These are phyloP conservation scores for Centropus unirufus DNA, from an alignment of 2,113 vertebrate species.

Conservation along the genomic window DNA sequence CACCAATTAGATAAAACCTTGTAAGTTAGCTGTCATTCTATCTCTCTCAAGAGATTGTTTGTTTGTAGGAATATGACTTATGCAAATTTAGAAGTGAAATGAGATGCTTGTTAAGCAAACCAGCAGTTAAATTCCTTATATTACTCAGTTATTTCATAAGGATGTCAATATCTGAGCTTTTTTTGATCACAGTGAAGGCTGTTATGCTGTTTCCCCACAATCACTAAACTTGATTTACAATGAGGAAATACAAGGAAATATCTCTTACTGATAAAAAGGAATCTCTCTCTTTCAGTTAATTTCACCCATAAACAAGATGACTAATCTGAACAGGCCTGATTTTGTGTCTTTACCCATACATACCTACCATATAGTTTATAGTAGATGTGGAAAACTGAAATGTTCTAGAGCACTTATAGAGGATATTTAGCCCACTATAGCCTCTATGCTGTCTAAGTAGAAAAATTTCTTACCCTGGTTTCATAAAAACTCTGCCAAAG, in stretches of 20 bases:
- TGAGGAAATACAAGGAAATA: background rate
- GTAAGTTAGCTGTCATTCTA: background rate
- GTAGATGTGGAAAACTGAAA: background rate
- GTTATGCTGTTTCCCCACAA: background rate
- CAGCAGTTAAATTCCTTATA: background rate
- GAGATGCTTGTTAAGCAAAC: background rate
- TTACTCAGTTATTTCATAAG: background rate
- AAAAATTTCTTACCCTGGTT: slow-evolving; percentile 92
- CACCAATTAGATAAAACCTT: background rate
- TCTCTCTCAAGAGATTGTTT: background rate
- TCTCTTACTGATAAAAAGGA: background rate
- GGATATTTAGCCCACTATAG: background rate
- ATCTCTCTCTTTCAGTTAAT: background rate
- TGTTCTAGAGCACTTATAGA: background rate
- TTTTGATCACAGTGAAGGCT: background rate
- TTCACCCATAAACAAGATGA: background rate
- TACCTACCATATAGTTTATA: background rate
- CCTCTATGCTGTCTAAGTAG: background rate
- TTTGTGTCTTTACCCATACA: background rate
- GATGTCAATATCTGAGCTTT: background rate
- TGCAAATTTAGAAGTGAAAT: background rate
- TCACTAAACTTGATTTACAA: background rate
- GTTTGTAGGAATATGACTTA: background rate
- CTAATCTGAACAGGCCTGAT: background rate
- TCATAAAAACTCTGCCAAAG: slow-evolving; percentile 99